Evolutionary conservation across 2,888 invertebrate genomes (phyloP).

Genomic region (Melitaea athalia): DNA sequence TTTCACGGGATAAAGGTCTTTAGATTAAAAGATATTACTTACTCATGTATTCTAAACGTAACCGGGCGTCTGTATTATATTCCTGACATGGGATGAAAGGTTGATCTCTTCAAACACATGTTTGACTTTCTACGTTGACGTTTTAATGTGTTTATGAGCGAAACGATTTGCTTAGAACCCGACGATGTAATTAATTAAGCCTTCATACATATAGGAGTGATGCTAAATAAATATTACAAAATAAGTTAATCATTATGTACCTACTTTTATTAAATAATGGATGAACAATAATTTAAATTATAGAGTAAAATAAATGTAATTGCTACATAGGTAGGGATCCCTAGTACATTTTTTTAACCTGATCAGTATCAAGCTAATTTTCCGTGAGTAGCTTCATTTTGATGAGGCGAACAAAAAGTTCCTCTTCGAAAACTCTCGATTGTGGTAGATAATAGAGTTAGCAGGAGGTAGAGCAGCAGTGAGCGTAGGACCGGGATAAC

Average conservation of each 20-base stretch:
- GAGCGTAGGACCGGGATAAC: too few species aligned
- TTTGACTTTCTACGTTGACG: slow-evolving; percentile 47
- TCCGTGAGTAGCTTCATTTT: too few species aligned
- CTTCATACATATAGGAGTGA: slow-evolving; percentile 31
- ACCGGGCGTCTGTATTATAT: slow-evolving; percentile 71
- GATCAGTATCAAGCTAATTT: too few species aligned
- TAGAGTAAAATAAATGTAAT: not conserved
- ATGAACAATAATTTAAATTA: not conserved
- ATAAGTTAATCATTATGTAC: not conserved
- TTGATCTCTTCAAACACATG: slow-evolving; percentile 54
- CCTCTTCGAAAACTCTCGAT: too few species aligned
- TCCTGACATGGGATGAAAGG: slow-evolving; percentile 67
- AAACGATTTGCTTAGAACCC: slow-evolving; percentile 44
- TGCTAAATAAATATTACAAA: slow-evolving; percentile 19
- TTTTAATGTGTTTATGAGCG: slow-evolving; percentile 51
- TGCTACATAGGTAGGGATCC: too few species aligned
- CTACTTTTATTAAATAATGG: not conserved
- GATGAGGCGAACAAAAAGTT: too few species aligned
- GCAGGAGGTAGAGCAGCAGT: too few species aligned
- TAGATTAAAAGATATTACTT: slow-evolving; percentile 79
- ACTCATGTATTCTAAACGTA: slow-evolving; percentile 61
- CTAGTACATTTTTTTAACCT: too few species aligned
- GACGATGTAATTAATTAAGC: slow-evolving; percentile 42
- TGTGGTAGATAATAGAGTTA: too few species aligned
- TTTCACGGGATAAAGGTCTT: slow-evolving; percentile 69